phyloP scores from a whole-genome alignment of 92 coral and sea anemone species.

The Ricordea florida region DNA sequence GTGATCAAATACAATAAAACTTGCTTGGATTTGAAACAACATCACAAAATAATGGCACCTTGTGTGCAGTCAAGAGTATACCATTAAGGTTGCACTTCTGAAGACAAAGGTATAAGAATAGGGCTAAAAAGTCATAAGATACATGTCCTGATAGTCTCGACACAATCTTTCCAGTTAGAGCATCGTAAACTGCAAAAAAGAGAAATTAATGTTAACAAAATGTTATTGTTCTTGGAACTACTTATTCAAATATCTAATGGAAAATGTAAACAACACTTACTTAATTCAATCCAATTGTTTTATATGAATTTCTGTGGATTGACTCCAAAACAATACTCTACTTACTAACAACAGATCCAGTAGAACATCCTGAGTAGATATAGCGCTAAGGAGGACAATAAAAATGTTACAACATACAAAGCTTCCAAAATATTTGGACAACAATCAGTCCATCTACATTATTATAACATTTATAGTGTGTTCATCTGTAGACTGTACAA shows the following conservation, averaged over 20 bases:
- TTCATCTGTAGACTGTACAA: too few relatives aligned
- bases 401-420: not conserved
- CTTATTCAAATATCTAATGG: not conserved
- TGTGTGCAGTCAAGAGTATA: too few relatives aligned
- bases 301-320: not conserved
- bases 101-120: not conserved
- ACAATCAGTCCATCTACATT: too few relatives aligned
- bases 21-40: too few relatives aligned
- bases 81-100: not conserved
- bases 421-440: not conserved
- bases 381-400: slow-evolving; percentile 60
- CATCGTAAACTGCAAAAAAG: slow-evolving; percentile 82
- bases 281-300: too few relatives aligned
- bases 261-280: not conserved
- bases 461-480: too few relatives aligned
- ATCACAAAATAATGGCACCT: too few relatives aligned
- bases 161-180: slow-evolving; percentile 74
- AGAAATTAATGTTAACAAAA: not conserved
- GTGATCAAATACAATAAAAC: too few relatives aligned
- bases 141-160: slow-evolving; percentile 80
- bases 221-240: not conserved
- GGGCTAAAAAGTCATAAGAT: slow-evolving; percentile 62
- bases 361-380: slow-evolving; percentile 89
- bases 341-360: slow-evolving; percentile 92
- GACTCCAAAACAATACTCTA: not conserved